Evolutionary conservation across 2,113 vertebrate genomes (phyloP), one percentile per base, ranked within the genome.

Genomic region (Gobio gobio): DNA sequence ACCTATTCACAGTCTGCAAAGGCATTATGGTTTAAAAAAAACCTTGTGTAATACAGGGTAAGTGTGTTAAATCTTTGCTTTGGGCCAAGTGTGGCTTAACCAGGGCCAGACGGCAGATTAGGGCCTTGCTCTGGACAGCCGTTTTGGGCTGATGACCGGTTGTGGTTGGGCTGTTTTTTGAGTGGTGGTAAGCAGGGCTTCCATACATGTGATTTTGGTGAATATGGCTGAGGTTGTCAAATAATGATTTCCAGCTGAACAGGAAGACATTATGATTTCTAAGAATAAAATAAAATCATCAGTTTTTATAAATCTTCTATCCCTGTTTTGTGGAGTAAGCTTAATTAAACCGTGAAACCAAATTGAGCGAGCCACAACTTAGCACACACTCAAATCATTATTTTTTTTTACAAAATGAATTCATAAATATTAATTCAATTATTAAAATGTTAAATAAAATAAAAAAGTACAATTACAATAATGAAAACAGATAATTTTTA

Each of bases 81-180:
- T 29, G 2, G 61, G 33, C 61, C 82, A 56, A 86, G 70, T 82
- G 45, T 78, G 58, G 59, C 75, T 84, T 85, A 82, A 61, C 16
- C 12, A n/a, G 58, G 24, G 43, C 40, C 47, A 74, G 88, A 74
- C 80, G 24, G 77, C 74, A 76, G 51, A 84, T 76, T 63, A 43
- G 18, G 40, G 68, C 43, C 61, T 36, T 33, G 86, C 72, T 66
- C 51, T 22, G 43, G 63, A 85, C 82, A 54, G 72, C 78, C 74
- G 33, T 85, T 89, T 78, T 29, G 64, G 24, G 78, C 54, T 85
- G 6, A 36, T 83, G 86, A 75, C 75, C 33, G 70, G 76, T 84
- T 78, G 86, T 76, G 70, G 81, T 78, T 26, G 75, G 45, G 51
- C 74, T 40, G 56, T 66, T 83, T 83, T 36, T 54, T 22, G 49